Evolutionary conservation across 1,140 invertebrate species (phyloP), one percentile per base, ranked within the genome.

Genomic region (Brachionus rubens): DNA sequence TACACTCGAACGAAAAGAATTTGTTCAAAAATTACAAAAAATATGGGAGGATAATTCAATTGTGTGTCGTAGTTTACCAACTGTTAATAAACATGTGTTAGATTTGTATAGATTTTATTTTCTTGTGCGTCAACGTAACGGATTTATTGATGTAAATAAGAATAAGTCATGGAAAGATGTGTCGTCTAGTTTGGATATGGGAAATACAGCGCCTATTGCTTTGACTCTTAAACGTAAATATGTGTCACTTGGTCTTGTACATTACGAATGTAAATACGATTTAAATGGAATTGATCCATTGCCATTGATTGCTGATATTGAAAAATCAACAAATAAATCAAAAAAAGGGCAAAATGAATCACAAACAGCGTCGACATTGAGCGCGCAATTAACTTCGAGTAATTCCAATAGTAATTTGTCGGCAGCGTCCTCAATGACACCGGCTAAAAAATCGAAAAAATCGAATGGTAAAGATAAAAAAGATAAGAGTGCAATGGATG

Each of bases 161-260:
- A 92, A 92, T 82, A 98, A 98, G 85, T 92, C 92, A 76, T 98
- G 96, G 96, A 96, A 97, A 83, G 95, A 98, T 85, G 94, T 98
- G 79, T 94, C 94, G 54, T 91, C 91, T 46, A 86, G 91, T 65
- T 86, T 97, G 68, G 93, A 93, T 40, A 95, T 98, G 78, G 93
- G 94, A 50, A 92, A 93, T 12, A 96, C 93, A 48, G 96, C 94
- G 77, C 96, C 93, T 82, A 94, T 94, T 48, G 94, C 95, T 1
- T 98, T 97, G 82, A 98, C 94, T 24, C 86, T 98, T 50, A 88
- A 94, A 40, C 98, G 97, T 86, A 95, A 98, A 85, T 98, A 98
- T 84, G 96, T 93, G 75, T 97, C 96, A 86, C 95, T 96, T 0
- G 52, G 52, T 86, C 86, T 98, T 80, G 86, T 98, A 81, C 90